Percentiles rank a stretch among this genome's conserved stretches.
These are phyloP conservation scores for Lepidonotus clava DNA, from an alignment of 2,888 invertebrate genomes.

Conservation along the genomic window DNA sequence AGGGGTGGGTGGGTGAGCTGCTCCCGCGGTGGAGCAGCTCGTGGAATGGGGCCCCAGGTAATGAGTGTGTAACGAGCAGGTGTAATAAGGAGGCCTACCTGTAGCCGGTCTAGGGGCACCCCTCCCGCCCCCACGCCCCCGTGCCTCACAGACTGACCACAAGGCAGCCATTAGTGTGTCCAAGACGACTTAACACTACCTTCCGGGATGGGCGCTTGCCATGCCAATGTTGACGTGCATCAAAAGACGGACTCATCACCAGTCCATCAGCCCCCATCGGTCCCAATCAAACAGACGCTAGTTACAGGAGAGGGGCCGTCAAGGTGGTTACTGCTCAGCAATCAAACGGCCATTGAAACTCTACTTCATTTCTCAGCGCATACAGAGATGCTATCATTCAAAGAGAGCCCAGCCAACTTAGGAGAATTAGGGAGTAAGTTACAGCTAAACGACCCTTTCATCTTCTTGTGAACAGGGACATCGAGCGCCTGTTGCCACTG, in stretches of 20 bases:
- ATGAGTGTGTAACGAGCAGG: constrained; percentile 10
- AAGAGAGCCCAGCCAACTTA: neutral
- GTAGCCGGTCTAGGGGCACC: neutral
- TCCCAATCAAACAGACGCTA: neutral
- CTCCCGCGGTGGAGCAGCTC: neutral
- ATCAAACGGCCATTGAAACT: neutral
- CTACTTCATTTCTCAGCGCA: neutral
- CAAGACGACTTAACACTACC: neutral
- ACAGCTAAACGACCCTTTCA: too few species aligned
- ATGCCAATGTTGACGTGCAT: neutral
- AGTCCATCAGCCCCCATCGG: neutral
- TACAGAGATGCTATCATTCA: neutral
- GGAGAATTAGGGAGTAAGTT: too few species aligned
- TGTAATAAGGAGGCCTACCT: constrained; percentile 3
- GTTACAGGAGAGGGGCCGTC: neutral
- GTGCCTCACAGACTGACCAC: neutral
- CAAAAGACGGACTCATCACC: neutral
- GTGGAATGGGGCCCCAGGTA: neutral
- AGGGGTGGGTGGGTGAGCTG: neutral
- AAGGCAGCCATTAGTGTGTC: too few species aligned
- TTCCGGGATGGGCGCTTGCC: neutral
- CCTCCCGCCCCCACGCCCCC: neutral
- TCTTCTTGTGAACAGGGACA: too few species aligned
- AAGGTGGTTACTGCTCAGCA: neutral
- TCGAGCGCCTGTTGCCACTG: too few species aligned